Conservation (phyloP, 2,888 invertebrate species). For the Stratiomys singularior region DNA sequence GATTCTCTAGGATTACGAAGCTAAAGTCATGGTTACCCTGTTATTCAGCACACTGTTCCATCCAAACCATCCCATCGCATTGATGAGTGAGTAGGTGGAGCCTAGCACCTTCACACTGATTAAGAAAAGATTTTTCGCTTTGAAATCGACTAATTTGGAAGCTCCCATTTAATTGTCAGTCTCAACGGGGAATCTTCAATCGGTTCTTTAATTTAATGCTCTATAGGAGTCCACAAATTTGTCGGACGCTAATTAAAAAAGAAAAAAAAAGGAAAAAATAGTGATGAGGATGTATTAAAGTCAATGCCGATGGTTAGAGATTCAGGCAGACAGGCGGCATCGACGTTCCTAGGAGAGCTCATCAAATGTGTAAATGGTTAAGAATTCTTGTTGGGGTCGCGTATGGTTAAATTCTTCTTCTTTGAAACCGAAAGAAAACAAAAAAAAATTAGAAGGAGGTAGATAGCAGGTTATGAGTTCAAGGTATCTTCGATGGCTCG, state of each 20-base stretch:
- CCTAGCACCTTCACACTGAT: constrained; percentile 33
- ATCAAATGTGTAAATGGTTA: constrained; percentile 5
- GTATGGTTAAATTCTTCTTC: not conserved
- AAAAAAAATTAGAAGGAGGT: not conserved
- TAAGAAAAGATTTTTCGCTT: constrained; percentile 37
- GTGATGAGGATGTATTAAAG: constrained; percentile 25
- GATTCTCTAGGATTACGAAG: too few species aligned
- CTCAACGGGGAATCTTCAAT: constrained; percentile 14
- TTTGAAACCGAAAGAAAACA: not conserved
- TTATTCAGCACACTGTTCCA: not conserved
- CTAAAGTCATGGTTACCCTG: too few species aligned
- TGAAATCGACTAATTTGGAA: constrained; percentile 44
- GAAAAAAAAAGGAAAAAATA: too few species aligned
- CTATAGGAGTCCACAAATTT: constrained; percentile 35
- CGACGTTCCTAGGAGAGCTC: not conserved
- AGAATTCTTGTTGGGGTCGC: not conserved
- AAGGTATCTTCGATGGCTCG: not conserved
- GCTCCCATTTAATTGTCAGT: constrained; percentile 44
- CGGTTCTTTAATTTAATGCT: constrained; percentile 31
- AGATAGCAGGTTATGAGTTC: not conserved
- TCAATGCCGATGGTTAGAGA: not conserved
- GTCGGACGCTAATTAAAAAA: constrained; percentile 43
- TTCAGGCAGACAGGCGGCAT: not conserved
- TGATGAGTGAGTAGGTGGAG: constrained; percentile 28
- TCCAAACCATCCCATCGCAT: not conserved